These are phyloP conservation scores for Pyrochroa serraticornis DNA, from an alignment of 2,888 invertebrate genomes.

Conservation along the genomic window DNA sequence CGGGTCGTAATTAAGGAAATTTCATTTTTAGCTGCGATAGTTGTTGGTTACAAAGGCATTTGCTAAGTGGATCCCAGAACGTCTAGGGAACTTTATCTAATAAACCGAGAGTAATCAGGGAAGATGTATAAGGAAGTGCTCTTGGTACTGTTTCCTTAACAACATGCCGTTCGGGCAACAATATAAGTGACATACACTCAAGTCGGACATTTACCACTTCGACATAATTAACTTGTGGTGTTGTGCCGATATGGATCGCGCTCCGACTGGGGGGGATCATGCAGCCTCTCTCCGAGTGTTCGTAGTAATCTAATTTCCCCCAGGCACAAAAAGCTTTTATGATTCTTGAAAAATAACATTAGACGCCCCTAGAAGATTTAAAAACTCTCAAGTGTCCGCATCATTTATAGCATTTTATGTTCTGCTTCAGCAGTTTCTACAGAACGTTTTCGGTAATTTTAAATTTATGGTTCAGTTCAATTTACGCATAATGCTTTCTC, in stretches of 20 bases:
- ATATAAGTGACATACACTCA: constrained; percentile 36
- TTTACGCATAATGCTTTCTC: constrained; percentile 36
- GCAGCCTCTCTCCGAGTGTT: constrained; percentile 32
- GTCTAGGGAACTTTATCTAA: constrained; percentile 39
- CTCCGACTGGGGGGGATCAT: constrained; percentile 23
- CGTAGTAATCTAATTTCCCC: constrained; percentile 46
- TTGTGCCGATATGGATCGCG: constrained; percentile 28
- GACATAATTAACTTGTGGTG: constrained; percentile 37
- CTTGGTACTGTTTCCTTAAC: constrained; percentile 33
- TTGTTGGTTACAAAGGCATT: constrained; percentile 25
- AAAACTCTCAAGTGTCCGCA: constrained; percentile 44
- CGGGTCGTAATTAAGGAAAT: constrained; percentile 36
- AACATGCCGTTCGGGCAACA: constrained; percentile 34
- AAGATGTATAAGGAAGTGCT: constrained; percentile 34
- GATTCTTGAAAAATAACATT: constrained; percentile 40
- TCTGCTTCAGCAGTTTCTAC: constrained; percentile 38
- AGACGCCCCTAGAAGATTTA: constrained; percentile 42
- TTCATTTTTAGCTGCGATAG: constrained; percentile 29
- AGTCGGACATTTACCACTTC: constrained; percentile 31
- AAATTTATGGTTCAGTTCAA: constrained; percentile 41
- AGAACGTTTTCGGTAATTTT: constrained; percentile 25
- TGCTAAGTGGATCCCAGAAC: constrained; percentile 36
- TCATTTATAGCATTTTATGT: constrained; percentile 45
- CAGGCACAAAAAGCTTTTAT: constrained; percentile 45
- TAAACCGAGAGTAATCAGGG: constrained; percentile 40